A percentile compares a stretch with the other conserved stretches of the same genome.
These are phyloP conservation scores for Anagrus nilaparvatae DNA, from an alignment of 1,140 invertebrate species.

Conservation along the genomic window DNA sequence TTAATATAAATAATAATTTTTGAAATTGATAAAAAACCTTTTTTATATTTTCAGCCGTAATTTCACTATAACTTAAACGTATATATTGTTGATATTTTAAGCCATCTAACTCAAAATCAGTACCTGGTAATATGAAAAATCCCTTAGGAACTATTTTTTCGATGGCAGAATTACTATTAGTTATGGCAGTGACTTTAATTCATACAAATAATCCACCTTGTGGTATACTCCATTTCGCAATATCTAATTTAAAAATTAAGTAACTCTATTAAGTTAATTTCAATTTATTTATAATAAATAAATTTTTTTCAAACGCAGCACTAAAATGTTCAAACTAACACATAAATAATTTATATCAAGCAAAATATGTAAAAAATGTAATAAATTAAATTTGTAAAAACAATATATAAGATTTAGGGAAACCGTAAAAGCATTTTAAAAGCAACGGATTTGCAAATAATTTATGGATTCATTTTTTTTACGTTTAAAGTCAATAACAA, in stretches of 20 bases:
- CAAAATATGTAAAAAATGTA: conserved; percentile 35
- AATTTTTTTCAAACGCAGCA: too few species aligned
- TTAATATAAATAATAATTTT: too few species aligned
- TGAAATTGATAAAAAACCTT: too few species aligned
- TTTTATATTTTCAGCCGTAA: conserved; percentile 41
- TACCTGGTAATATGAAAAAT: conserved; percentile 44
- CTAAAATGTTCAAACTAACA: too few species aligned
- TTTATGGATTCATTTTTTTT: too few species aligned
- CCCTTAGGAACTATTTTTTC: conserved; percentile 38
- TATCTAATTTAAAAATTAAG: conserved; percentile 31
- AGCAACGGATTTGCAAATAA: too few species aligned
- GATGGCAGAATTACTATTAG: conserved; percentile 41
- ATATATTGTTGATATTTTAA: conserved; percentile 36
- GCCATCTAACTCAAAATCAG: conserved; percentile 37
- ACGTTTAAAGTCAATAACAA: too few species aligned
- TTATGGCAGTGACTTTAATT: conserved; percentile 41
- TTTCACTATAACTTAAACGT: conserved; percentile 42
- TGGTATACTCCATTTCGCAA: conserved; percentile 47
- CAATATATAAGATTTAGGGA: too few species aligned
- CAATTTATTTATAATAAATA: too few species aligned
- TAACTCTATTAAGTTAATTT: neutral
- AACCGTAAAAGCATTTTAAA: too few species aligned
- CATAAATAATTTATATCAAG: too few species aligned
- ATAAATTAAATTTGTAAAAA: conserved; percentile 40
- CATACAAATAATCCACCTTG: conserved; percentile 51